Base-by-base conservation (phyloP, 2,888 invertebrate species). In the Trisateles emortualis region DNA sequence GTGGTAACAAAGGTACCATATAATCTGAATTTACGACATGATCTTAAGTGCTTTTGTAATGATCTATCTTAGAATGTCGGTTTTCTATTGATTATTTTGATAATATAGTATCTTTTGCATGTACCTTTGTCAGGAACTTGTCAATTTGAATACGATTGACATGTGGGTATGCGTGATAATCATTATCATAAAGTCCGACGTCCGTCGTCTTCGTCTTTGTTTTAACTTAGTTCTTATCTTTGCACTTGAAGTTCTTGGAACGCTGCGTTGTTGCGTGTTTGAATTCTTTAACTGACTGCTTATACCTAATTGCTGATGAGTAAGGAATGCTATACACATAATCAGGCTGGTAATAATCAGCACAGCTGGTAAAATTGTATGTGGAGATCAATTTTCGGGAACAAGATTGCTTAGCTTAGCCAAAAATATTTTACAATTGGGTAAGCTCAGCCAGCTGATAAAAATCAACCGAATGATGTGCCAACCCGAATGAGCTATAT, bases 161-260 rank as follows among this genome's bases (percentile, higher is more conserved):
- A 6, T 26, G 9, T 26, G 1, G 26, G 8, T 26, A 26, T 26
- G 3, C 8, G 3, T 8, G 26, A 26, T 26, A 26, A 26, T 26
- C 47, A 43, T 35, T 38, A 22, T 22, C 39, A 39, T 19, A 10
- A 16, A 9, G 9, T n/a, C 4, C 1, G 16, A 8, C 39, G 38
- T 39, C 9, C 14, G 29, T 29, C 36, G 38, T 39, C 38, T 3
- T 35, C 46, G 43, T 29, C n/a, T n/a, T n/a, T n/a, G n/a, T n/a
- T n/a, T 14, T 50, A 54, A 53, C 44, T 45, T 56, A 48, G 43
- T 48, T 36, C 45, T 57, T 57, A 67, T 70, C 64, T 53, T 36
- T 9, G 10, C 30, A 59, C 56, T 55, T 42, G 41, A 53, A 38
- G 17, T 42, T 55, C 50, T 26, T 41, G 36, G 56, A 61, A 63